These are phyloP conservation scores for Rhyzopertha dominica DNA, from an alignment of 1,140 invertebrate genomes.

Conservation along the genomic window DNA sequence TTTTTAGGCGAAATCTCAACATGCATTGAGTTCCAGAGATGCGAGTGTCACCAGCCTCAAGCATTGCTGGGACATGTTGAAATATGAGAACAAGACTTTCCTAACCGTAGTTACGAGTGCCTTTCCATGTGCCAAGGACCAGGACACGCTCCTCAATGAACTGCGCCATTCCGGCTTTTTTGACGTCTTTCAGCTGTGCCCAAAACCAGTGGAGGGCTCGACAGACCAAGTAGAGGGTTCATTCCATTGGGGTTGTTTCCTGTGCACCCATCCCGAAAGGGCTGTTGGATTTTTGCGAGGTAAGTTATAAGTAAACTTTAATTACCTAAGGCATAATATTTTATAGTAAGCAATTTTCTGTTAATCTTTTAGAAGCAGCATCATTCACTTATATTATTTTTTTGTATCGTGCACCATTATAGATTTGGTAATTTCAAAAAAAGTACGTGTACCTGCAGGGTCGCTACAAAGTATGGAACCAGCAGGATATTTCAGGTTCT, in stretches of 20 bases:
- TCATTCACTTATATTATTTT: too few relatives aligned
- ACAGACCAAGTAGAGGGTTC: slow-evolving; percentile 41
- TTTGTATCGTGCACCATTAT: too few relatives aligned
- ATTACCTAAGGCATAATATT: too few relatives aligned
- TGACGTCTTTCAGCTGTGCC: slow-evolving; percentile 81
- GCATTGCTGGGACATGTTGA: slow-evolving; percentile 89
- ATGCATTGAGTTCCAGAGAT: slow-evolving; percentile 78
- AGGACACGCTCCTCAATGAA: slow-evolving; percentile 79
- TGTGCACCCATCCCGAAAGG: slow-evolving; percentile 87
- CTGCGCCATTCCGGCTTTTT: slow-evolving; percentile 82
- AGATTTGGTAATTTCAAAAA: too few relatives aligned
- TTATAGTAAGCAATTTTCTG: too few relatives aligned
- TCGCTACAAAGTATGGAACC: too few relatives aligned
- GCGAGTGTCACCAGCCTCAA: slow-evolving; percentile 77
- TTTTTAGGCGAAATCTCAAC: slow-evolving; percentile 64
- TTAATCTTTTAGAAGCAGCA: too few relatives aligned
- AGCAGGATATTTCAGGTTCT: too few relatives aligned
- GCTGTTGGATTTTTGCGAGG: slow-evolving; percentile 73
- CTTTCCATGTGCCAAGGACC: slow-evolving; percentile 86
- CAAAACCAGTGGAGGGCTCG: slow-evolving; percentile 46
- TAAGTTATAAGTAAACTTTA: slow-evolving; percentile 14
- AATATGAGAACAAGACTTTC: slow-evolving; percentile 84
- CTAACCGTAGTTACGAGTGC: slow-evolving; percentile 86
- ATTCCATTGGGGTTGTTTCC: slow-evolving; percentile 76
- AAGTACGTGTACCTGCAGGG: too few relatives aligned